Evolutionary conservation across 1,140 invertebrate species (phyloP).

Genomic region (Globodera rostochiensis): DNA sequence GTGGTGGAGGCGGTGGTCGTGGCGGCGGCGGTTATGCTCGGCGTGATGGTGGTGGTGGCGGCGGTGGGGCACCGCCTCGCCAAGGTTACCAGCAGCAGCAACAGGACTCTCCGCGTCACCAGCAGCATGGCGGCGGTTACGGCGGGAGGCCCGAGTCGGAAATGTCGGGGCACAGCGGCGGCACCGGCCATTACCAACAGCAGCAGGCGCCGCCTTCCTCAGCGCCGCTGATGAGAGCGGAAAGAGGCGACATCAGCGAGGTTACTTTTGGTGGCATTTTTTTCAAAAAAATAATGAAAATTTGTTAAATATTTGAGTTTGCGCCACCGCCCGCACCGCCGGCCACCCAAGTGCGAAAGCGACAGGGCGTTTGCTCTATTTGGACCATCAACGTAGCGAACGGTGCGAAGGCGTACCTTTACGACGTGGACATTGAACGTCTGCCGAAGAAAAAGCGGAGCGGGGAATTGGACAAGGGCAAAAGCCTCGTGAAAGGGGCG

Average conservation of each 20-base stretch:
- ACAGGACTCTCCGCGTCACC: not conserved
- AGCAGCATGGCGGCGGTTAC: not conserved
- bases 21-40: too few species aligned
- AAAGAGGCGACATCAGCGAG: not conserved
- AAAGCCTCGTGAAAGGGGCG: slow-evolving; percentile 25
- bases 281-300: not conserved
- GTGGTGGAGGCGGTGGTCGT: too few species aligned
- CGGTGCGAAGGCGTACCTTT: slow-evolving; percentile 37
- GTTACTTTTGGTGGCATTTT: not conserved
- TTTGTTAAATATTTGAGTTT: not conserved
- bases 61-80: too few species aligned
- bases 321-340: slow-evolving; percentile 16
- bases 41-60: too few species aligned
- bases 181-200: too few species aligned
- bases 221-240: not conserved
- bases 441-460: slow-evolving; percentile 25
- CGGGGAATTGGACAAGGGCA: slow-evolving; percentile 36
- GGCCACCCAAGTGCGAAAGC: slow-evolving; percentile 17
- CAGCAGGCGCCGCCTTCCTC: too few species aligned
- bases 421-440: slow-evolving; percentile 37
- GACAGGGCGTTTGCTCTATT: slow-evolving; percentile 36
- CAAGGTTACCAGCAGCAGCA: too few species aligned
- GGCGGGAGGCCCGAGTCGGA: too few species aligned
- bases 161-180: too few species aligned
- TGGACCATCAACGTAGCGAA: slow-evolving; percentile 34